Percentiles rank a stretch among this genome's conserved stretches.
Evolutionary conservation across 2,113 vertebrate species (phyloP).

Genomic region (Tylochromis polylepis): DNA sequence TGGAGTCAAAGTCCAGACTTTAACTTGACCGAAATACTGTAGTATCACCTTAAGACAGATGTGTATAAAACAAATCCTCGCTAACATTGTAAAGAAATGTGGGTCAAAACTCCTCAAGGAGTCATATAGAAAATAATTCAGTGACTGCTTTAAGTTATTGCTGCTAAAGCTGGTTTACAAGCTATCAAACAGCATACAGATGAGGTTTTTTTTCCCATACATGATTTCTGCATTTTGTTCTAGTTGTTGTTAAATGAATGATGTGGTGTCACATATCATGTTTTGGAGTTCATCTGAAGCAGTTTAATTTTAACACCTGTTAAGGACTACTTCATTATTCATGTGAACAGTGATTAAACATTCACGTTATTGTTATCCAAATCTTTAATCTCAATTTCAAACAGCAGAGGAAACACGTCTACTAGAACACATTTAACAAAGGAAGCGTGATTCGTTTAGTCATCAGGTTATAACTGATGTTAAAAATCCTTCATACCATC

Average conservation of each 20-base stretch:
- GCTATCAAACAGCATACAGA: neutral
- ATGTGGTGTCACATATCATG: neutral
- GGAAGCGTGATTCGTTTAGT: too few species aligned
- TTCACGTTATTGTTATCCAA: fast-evolving
- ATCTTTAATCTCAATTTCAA: too few species aligned
- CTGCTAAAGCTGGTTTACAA: neutral
- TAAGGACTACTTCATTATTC: neutral
- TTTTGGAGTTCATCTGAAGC: too few species aligned
- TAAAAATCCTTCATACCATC: too few species aligned
- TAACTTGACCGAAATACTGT: neutral
- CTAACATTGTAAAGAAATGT: neutral
- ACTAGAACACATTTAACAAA: too few species aligned
- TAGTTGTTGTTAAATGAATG: neutral
- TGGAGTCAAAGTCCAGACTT: too few species aligned
- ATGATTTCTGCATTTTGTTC: neutral
- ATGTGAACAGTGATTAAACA: neutral
- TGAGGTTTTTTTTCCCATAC: too few species aligned
- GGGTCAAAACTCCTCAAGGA: neutral
- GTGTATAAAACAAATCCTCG: neutral
- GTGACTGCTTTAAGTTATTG: too few species aligned
- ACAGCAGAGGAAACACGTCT: too few species aligned
- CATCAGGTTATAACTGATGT: too few species aligned
- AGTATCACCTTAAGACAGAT: fast-evolving
- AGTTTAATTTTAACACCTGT: neutral
- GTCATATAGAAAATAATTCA: fast-evolving